These are phyloP conservation scores for Anodontia alba DNA, from an alignment of 2,888 invertebrate genomes.

Conservation along the genomic window DNA sequence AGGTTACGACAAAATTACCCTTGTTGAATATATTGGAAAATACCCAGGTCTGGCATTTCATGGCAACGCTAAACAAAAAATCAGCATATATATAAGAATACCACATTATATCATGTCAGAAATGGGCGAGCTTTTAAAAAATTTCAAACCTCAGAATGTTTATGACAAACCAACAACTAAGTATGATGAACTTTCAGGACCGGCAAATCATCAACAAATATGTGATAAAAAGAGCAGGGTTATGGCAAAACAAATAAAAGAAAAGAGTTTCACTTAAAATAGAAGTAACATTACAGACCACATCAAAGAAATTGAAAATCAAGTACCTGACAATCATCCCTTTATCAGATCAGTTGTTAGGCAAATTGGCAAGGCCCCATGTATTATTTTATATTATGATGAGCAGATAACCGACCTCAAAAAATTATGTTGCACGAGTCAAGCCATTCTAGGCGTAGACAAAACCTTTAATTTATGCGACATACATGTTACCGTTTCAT, in stretches of 20 bases:
- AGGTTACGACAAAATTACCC: not conserved
- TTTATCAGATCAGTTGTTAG: constrained; percentile 30
- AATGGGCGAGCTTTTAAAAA: not conserved
- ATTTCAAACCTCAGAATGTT: constrained; percentile 19
- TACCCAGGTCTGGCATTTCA: constrained; percentile 26
- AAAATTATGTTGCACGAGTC: constrained; percentile 37
- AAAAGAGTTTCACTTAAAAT: not conserved
- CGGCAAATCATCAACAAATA: not conserved
- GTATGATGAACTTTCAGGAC: constrained; percentile 18
- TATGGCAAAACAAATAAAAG: not conserved
- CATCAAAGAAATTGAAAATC: constrained; percentile 37
- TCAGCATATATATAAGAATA: constrained; percentile 16
- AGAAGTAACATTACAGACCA: constrained; percentile 41
- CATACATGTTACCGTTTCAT: constrained; percentile 24
- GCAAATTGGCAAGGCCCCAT: constrained; percentile 36
- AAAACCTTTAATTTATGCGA: constrained; percentile 52
- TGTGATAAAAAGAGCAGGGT: not conserved
- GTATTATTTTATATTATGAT: constrained; percentile 43
- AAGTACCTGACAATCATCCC: constrained; percentile 24
- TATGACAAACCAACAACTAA: constrained; percentile 3
- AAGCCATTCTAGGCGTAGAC: constrained; percentile 40
- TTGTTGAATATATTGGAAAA: constrained; percentile 29
- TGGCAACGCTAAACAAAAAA: not conserved
- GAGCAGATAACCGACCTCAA: constrained; percentile 46
- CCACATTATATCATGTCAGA: constrained; percentile 21